Evolutionary conservation across 2,888 invertebrate species (phyloP).

Genomic region (Leistus spinibarbis): DNA sequence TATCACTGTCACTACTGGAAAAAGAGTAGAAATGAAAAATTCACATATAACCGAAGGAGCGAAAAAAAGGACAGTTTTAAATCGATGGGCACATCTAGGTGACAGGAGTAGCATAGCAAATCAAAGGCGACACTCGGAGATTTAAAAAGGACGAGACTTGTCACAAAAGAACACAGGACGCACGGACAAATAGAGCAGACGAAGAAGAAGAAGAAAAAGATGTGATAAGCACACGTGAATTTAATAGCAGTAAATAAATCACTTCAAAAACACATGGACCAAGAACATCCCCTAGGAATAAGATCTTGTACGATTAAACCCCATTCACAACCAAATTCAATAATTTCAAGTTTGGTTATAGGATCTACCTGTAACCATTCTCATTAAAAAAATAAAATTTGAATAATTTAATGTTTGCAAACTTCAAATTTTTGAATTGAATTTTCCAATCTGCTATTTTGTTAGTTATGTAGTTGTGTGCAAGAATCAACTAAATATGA

Average conservation of each 20-base stretch:
- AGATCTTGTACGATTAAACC: conserved; percentile 20
- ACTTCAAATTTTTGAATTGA: no score
- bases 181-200: background rate
- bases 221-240: conserved; percentile 27
- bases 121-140: conserved; percentile 13
- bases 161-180: background rate
- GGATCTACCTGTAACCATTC: no score
- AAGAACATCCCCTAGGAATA: conserved; percentile 25
- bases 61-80: background rate
- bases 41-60: background rate
- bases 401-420: no score
- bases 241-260: conserved; percentile 36
- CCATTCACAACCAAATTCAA: no score
- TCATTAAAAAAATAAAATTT: no score
- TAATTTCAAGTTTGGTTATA: no score
- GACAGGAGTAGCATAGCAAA: conserved; percentile 9
- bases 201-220: background rate
- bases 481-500: no score
- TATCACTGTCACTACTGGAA: background rate
- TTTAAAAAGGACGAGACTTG: background rate
- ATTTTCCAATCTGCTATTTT: no score
- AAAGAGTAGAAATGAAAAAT: background rate
- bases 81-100: background rate
- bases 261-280: conserved; percentile 23
- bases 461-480: no score